Evolutionary conservation across 2,113 vertebrate species (phyloP), one percentile per base, ranked within the genome.

Genomic region (Shinisaurus crocodilurus): DNA sequence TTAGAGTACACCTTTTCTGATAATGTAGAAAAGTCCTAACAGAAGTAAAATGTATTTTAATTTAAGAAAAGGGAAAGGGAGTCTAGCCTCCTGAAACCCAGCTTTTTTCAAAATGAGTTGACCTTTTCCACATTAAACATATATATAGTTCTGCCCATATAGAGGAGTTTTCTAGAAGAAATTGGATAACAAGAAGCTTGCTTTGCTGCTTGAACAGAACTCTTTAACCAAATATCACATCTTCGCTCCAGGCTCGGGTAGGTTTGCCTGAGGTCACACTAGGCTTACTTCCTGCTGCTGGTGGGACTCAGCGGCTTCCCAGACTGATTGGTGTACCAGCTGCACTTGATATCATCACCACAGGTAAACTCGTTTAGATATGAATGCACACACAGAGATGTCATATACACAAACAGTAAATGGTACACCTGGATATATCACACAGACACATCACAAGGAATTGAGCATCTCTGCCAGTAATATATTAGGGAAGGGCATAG

Each of bases 221-320:
- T 80, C 57, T 60, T 92, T 85, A 48, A 92, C 77, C 54, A 7
- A 79, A 87, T 89, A 4, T 23, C 83, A 93, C 93, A 18, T 2
- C 80, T 93, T 82, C 40, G 10, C 90, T 93, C 89, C 90, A 99
- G 99, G 97, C 98, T 88, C 93, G 0, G 86, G 43, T 99, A 90
- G 98, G 98, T 83, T 97, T 99, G 43, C 98, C 98, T 91, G 99
- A 99, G 96, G 98, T 99, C 91, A 97, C 89, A 15, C 27, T 99
- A 91, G 99, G 99, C 88, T 60, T 99, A 85, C 94, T 99, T 92
- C 99, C 99, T 82, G 98, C 96, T 95, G 98, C 96, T 88, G 97
- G 98, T 92, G 99, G 99, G 91, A 97, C 97, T 79, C 99, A 99
- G 85, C 97, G 98, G 80, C 97, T 99, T 6, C 98, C 99, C 79